Base-by-base conservation (phyloP, 2,797 vertebrate genomes). In the Antrozous pallidus region DNA sequence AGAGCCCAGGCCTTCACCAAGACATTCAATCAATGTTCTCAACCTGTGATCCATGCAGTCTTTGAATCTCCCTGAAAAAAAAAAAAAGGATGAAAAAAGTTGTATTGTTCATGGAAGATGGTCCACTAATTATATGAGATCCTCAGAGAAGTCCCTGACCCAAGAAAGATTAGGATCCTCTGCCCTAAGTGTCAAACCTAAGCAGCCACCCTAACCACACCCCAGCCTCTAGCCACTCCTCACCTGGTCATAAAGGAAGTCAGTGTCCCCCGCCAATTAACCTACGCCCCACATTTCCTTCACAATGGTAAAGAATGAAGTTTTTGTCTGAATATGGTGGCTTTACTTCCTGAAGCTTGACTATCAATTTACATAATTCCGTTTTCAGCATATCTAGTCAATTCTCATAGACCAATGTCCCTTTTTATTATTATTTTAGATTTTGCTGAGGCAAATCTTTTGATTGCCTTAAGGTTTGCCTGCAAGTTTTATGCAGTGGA, bases 381-480 rank as follows among this genome's bases (percentile, higher is more conserved):
- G 49, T 93, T 94, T 94, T 92, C 77, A 84, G 81, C 11, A 49
- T 87, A 56, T 49, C 33, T 42, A 89, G 67, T 92, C 94, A 92
- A 40, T 77, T 94, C 85, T 87, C 51, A 74, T 7, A 95, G 71
- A 49, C 63, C 79, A 91, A 65, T 58, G 61, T 80, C 56, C 28
- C 70, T 95, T 90, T 89, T 94, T 70, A 67, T 92, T 96, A 93
- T 92, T 91, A 89, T 93, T 97, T 96, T 90, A 96, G 75, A 91
- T 96, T 93, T 94, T 95, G 85, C 96, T 95, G 92, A 96, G 58
- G 75, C 69, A 95, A 97, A 94, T 90, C 61, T 95, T 96, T 93
- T 95, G 91, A 96, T 89, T 94, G 93, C 90, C 75, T 77, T 8
- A 65, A 97, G 92, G 90, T 95, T 81, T 93, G 86, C 95, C 93